Conservation (phyloP, 2,888 invertebrate species). For the Andricus quercusramuli region DNA sequence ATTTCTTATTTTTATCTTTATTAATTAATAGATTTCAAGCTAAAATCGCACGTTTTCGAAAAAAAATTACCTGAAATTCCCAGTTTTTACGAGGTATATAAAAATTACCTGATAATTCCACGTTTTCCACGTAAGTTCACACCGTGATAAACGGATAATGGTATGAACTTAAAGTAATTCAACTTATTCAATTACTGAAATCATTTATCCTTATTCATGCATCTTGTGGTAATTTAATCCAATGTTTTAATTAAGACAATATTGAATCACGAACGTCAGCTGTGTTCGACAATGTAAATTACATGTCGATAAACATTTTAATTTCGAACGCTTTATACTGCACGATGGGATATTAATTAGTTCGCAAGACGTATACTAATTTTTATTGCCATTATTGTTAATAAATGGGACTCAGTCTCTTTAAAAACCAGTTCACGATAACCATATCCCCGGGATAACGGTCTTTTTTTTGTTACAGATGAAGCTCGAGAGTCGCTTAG, state of each 20-base stretch:
- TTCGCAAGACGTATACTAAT: slow-evolving; percentile 12
- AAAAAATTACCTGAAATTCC: too few species aligned
- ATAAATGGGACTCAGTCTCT: slow-evolving; percentile 36
- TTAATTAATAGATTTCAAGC: too few species aligned
- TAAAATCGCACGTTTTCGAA: too few species aligned
- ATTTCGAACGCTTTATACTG: slow-evolving; percentile 14
- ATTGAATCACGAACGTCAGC: not conserved
- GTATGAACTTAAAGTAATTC: not conserved
- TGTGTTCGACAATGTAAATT: slow-evolving; percentile 1
- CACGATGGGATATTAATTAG: slow-evolving; percentile 15
- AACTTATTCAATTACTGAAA: not conserved
- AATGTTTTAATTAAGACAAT: not conserved
- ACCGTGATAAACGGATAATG: too few species aligned
- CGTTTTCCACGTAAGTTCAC: too few species aligned
- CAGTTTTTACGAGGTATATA: too few species aligned
- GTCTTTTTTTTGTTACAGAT: slow-evolving; percentile 10
- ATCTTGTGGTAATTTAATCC: not conserved
- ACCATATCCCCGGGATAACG: not conserved
- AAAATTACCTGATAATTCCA: too few species aligned
- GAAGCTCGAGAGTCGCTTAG: slow-evolving; percentile 40
- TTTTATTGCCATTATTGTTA: slow-evolving; percentile 42
- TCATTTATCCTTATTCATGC: not conserved
- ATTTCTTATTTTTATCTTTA: too few species aligned
- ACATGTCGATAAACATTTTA: slow-evolving; percentile 9
- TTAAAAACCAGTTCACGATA: slow-evolving; percentile 35